These are phyloP conservation scores for Pocillopora damicornis DNA, from an alignment of 64 coral and sea anemone species.

Conservation along the genomic window DNA sequence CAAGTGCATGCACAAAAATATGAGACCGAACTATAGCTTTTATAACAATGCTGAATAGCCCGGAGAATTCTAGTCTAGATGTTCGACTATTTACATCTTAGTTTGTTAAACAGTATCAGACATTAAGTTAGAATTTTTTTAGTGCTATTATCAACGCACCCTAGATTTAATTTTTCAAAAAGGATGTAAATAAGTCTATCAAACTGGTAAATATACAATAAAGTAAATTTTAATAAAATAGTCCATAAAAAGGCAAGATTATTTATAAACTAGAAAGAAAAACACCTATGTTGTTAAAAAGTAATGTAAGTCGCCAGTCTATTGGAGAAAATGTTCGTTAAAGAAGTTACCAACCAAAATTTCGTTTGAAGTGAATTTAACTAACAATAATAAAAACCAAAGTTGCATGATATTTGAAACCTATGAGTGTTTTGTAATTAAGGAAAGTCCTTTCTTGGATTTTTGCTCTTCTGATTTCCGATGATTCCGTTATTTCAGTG, in stretches of 20 bases:
- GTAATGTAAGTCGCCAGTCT: not conserved
- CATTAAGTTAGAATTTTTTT: not conserved
- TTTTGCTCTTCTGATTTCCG: no score
- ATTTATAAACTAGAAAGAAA: not conserved
- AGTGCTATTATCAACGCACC: not conserved
- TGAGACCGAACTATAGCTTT: slow-evolving; percentile 49
- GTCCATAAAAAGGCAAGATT: not conserved
- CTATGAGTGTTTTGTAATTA: not conserved
- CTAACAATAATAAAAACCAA: not conserved
- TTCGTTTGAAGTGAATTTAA: slow-evolving; percentile 15
- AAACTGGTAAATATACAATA: slow-evolving; percentile 9
- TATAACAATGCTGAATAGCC: slow-evolving; percentile 28
- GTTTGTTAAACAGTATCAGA: not conserved
- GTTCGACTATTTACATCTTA: slow-evolving; percentile 20
- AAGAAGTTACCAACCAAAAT: slow-evolving; percentile 3
- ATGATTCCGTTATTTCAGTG: no score
- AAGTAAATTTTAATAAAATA: slow-evolving; percentile 39
- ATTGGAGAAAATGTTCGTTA: slow-evolving; percentile 19
- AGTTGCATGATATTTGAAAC: not conserved
- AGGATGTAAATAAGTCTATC: slow-evolving; percentile 8
- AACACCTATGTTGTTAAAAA: not conserved
- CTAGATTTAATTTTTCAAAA: slow-evolving; percentile 1
- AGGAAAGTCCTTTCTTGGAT: not conserved
- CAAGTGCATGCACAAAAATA: slow-evolving; percentile 26
- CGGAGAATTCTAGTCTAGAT: slow-evolving; percentile 1